Conservation (phyloP, 2,888 invertebrate genomes). For the Eristalinus sepulchralis region DNA sequence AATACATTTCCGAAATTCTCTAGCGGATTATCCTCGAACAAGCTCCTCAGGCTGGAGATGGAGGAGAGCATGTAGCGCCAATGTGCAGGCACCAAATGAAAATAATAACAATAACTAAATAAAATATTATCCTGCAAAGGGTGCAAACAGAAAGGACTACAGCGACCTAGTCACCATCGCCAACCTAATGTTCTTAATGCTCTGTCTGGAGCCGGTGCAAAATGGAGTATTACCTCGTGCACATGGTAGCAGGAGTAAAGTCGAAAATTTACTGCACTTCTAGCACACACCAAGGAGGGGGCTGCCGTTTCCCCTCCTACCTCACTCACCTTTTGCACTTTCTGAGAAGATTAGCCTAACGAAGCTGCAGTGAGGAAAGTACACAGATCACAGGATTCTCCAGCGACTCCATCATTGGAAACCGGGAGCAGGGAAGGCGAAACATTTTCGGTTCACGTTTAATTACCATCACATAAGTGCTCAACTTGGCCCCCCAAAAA, state of each 20-base stretch:
- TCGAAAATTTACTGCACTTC: slow-evolving; percentile 39
- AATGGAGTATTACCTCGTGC: not conserved
- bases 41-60: not conserved
- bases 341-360: slow-evolving; percentile 36
- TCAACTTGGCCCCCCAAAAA: not conserved
- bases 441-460: slow-evolving; percentile 47
- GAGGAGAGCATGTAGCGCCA: not conserved
- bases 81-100: slow-evolving; percentile 28
- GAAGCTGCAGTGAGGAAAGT: slow-evolving; percentile 36
- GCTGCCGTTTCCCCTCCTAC: not conserved
- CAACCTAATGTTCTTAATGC: slow-evolving; percentile 39
- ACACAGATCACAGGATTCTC: slow-evolving; percentile 20
- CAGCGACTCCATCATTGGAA: slow-evolving; percentile 11
- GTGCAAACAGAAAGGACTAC: slow-evolving; percentile 14
- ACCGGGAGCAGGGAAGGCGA: slow-evolving; percentile 3
- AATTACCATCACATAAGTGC: slow-evolving; percentile 38
- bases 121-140: slow-evolving; percentile 48
- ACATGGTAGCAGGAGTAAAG: slow-evolving; percentile 4
- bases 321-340: not conserved
- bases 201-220: not conserved
- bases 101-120: slow-evolving; percentile 52
- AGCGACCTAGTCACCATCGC: slow-evolving; percentile 1
- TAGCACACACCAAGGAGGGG: slow-evolving; percentile 8
- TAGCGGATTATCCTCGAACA: slow-evolving; percentile 28
- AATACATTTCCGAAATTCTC: not conserved